Evolutionary conservation across 2,797 vertebrate genomes (phyloP), one percentile per base, ranked within the genome.

Genomic region (Eutrigla gurnardus): DNA sequence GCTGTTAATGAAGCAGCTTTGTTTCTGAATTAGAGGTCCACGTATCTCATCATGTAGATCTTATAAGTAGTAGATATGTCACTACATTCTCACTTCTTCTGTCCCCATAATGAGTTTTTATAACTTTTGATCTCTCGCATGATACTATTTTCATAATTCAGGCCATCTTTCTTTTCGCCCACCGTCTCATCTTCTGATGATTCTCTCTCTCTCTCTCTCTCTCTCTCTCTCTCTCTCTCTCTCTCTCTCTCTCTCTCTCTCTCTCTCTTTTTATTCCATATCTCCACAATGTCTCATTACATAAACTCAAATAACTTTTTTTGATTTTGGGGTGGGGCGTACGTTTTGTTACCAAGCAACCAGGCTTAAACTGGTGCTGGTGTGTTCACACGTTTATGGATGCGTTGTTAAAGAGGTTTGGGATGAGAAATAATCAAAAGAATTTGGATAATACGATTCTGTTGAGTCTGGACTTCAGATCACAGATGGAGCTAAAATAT

Each of bases 321-420:
- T 25, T 25, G 25, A 25, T 25, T 25, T 25, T 25, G 25, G 25
- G 25, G 25, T 25, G 25, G 25, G 39, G 47, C 10, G 18, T 43
- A 59, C n/a, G 15, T 75, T 80, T 69, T 63, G 80, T 84, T 85
- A n/a, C 86, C 78, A 84, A 70, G 84, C 87, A 86, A 84, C 84
- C 35, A 46, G 67, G 75, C 55, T 15, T 25, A 25, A 25, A 17
- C 55, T 18, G 63, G 3, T 11, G 74, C 47, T 54, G 61, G 46
- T 32, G 47, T 82, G 49, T 59, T 36, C 57, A 53, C 58, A 35
- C 49, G 45, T 81, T 70, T 59, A 39, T 63, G 75, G 37, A 68
- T 52, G 45, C 77, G 50, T 60, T 54, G 25, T 25, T 25, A 25
- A 25, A 25, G 25, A 25, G 25, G 25, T 25, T 25, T 25, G 25